Base-by-base conservation (phyloP, 2,888 invertebrate genomes). In the Athrips mouffetella region DNA sequence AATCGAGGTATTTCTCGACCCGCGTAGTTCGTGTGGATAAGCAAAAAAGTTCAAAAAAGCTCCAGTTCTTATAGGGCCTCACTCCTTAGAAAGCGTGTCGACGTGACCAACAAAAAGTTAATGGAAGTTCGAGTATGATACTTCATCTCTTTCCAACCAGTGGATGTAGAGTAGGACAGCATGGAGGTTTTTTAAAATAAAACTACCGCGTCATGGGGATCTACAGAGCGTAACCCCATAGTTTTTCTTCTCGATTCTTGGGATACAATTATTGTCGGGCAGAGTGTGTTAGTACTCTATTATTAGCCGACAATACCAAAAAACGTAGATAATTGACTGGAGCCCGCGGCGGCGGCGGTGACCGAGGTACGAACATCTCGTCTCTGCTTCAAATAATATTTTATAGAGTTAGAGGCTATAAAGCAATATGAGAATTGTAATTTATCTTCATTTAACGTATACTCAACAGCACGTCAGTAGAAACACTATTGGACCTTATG, bases 221-320 rank as follows among this genome's bases (percentile, higher is more conserved):
- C 71, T 73, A 67, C 73, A 62, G 72, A 79, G 74, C 80, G 80
- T 79, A 81, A 76, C 76, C 70, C 74, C 70, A 67, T 70, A 76
- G 67, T 80, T 82, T 78, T 76, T 79, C 77, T 75, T 63, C 70
- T 71, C 74, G 62, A 62, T 82, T 84, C 84, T 80, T 70, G 76
- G 82, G 78, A 86, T 73, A 69, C 80, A 85, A 87, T 87, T 85
- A 86, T 72, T 55, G 67, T 66, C 59, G 65, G 69, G 63, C 59
- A 61, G 52, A 48, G 59, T 58, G 49, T 49, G 51, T 56, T 57
- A 58, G 57, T 59, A 30, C 48, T 48, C 47, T 50, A 69, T 77
- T 73, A 76, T 75, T 70, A 73, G 58, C 62, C 48, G 55, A 60
- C 59, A 60, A 59, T 52, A 61, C 63, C 58, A 68, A 73, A 77